Conservation (phyloP, 1,140 invertebrate genomes). For the Archivesica marissinica region DNA sequence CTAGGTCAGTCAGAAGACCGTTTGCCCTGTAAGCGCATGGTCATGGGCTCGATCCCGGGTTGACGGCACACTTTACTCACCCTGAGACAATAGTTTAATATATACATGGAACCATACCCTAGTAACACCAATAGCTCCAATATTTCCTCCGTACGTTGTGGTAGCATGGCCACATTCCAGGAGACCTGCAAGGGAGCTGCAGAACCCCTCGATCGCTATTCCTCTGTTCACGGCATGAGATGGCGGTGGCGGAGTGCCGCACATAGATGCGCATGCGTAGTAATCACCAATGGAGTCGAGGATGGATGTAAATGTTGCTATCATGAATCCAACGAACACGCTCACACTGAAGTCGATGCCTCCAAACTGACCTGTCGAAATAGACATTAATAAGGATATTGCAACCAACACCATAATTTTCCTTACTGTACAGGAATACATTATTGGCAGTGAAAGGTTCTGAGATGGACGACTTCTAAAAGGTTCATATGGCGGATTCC, state of each 20-base stretch:
- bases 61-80: no score
- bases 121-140: slow-evolving; percentile 92
- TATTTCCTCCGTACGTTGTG: slow-evolving; percentile 93
- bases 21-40: no score
- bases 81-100: no score
- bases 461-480: no score
- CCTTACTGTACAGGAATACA: no score
- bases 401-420: no score
- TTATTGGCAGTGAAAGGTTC: no score
- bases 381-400: not conserved
- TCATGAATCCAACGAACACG: slow-evolving; percentile 72
- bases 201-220: slow-evolving; percentile 92
- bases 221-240: slow-evolving; percentile 84
- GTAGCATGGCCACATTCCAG: slow-evolving; percentile 93
- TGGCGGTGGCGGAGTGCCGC: slow-evolving; percentile 70
- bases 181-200: slow-evolving; percentile 91
- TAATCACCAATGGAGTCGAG: slow-evolving; percentile 80
- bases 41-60: no score
- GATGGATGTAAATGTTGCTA: slow-evolving; percentile 71
- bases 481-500: no score
- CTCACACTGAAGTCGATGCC: slow-evolving; percentile 64
- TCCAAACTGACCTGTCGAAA: slow-evolving; percentile 74
- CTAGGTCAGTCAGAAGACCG: no score
- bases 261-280: slow-evolving; percentile 75
- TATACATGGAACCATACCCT: slow-evolving; percentile 84